Conservation (phyloP, 2,888 invertebrate genomes). For the Hypsopygia costalis region DNA sequence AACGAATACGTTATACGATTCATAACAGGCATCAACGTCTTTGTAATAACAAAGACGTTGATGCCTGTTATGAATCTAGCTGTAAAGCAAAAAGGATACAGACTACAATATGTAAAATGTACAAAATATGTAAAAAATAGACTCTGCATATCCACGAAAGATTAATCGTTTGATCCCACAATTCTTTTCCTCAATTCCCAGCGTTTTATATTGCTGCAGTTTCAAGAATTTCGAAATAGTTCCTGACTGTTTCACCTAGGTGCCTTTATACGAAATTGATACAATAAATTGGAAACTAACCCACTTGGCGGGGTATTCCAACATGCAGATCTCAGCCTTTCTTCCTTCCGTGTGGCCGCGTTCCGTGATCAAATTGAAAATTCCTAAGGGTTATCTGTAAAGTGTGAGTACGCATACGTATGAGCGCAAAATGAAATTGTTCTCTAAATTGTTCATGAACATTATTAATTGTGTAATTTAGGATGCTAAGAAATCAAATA, state of each 20-base stretch:
- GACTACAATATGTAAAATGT: no score
- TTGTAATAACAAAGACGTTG: no score
- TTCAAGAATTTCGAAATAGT: conserved; percentile 9
- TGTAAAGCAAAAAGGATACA: no score
- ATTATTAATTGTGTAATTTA: background rate
- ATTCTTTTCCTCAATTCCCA: conserved; percentile 18
- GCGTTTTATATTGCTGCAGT: conserved; percentile 17
- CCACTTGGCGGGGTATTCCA: conserved; percentile 32
- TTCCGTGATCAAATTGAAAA: conserved; percentile 64
- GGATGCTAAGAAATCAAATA: no score
- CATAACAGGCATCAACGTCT: no score
- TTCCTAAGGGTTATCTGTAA: conserved; percentile 46
- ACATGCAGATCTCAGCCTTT: conserved; percentile 60
- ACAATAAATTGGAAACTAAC: conserved; percentile 58
- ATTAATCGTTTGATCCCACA: conserved; percentile 7
- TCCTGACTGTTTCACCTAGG: conserved; percentile 18
- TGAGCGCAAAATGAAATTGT: conserved; percentile 19
- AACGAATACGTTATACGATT: no score
- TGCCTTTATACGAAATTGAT: conserved; percentile 49
- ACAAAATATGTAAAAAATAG: no score
- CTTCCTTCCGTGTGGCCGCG: conserved; percentile 41
- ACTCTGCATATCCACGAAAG: no score
- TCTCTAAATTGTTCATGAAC: conserved; percentile 18
- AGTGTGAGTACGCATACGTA: conserved; percentile 15
- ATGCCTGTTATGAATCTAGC: no score